phyloP scores from a whole-genome alignment of 2,888 invertebrate genomes.

The Athalia circularis region DNA sequence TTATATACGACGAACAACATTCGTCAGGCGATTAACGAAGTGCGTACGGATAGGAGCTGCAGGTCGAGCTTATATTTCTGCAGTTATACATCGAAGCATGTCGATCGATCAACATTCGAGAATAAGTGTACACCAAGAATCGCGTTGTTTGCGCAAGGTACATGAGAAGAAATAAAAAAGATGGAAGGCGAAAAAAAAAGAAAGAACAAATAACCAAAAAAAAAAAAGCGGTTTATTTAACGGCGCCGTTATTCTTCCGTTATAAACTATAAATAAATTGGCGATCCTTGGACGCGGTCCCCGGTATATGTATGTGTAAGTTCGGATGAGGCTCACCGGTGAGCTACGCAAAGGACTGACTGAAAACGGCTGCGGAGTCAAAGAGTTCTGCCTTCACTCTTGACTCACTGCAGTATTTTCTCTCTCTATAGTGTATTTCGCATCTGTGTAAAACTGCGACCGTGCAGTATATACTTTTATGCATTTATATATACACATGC shows the following conservation, averaged over 20 bases:
- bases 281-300: not conserved
- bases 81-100: no score
- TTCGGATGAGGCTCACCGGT: not conserved
- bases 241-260: not conserved
- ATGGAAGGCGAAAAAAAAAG: not conserved
- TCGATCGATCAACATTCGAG: no score
- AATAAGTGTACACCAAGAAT: no score
- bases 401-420: conserved; percentile 15
- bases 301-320: not conserved
- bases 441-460: not conserved
- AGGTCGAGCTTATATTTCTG: no score
- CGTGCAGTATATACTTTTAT: not conserved
- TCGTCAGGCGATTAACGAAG: no score
- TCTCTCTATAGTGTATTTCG: not conserved
- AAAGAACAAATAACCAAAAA: not conserved
- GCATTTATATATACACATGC: not conserved
- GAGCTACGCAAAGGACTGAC: not conserved
- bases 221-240: not conserved
- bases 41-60: no score
- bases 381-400: conserved; percentile 9
- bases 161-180: not conserved
- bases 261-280: conserved; percentile 3
- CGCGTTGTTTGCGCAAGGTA: not conserved
- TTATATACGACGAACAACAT: no score
- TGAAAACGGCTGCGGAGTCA: not conserved